phyloP scores from a whole-genome alignment of 2,797 vertebrate species.

The Tragopan temminckii region DNA sequence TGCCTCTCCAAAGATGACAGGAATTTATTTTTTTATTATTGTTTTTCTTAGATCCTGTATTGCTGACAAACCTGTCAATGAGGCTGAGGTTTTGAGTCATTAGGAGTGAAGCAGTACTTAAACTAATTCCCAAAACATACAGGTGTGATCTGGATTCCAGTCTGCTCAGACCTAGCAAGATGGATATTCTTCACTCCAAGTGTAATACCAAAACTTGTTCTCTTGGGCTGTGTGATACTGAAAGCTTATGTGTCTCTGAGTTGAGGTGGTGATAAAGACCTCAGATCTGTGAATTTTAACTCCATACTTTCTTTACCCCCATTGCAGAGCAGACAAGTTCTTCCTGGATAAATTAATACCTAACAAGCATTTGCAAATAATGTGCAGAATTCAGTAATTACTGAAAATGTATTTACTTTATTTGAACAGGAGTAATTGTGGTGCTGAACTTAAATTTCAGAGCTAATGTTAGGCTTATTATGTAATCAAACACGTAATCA shows the following conservation, averaged over 20 bases:
- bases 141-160: background rate
- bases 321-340: background rate
- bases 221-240: background rate
- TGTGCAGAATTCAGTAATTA: background rate
- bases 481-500: background rate
- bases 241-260: background rate
- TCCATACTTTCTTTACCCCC: background rate
- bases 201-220: background rate
- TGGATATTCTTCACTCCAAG: background rate
- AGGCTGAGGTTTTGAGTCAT: background rate
- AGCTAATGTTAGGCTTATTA: background rate
- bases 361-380: conserved; percentile 4
- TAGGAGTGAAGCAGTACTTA: background rate
- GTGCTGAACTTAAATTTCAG: background rate
- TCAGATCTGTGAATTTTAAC: background rate
- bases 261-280: background rate
- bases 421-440: background rate
- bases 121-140: background rate
- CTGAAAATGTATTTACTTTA: background rate
- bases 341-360: background rate
- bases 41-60: background rate
- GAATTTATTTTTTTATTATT: background rate
- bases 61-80: background rate
- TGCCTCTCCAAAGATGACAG: background rate
- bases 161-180: background rate